A percentile compares a stretch with the other conserved stretches of the same genome.
Conservation (phyloP, 2,797 vertebrate species). For the Ctenopoma kingsleyae region DNA sequence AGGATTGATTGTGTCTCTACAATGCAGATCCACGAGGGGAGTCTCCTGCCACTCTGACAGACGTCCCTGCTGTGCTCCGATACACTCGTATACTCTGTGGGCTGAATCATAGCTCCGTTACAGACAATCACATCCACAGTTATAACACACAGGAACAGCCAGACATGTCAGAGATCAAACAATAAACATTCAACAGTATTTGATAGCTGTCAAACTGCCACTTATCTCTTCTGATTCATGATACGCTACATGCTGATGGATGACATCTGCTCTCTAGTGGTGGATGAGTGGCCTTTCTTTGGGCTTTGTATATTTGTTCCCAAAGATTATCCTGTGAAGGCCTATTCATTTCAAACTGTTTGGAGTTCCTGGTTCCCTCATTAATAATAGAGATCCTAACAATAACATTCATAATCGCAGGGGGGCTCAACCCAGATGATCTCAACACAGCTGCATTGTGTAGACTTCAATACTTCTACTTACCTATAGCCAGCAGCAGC, state of each 20-base stretch:
- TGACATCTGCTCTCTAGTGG: slow-evolving; percentile 57
- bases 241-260: not conserved
- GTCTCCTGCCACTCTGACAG: slow-evolving; percentile 64
- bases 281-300: not conserved
- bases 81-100: slow-evolving; percentile 57
- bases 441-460: accelerated
- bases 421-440: no score
- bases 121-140: not conserved
- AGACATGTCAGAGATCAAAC: not conserved
- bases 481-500: slow-evolving; percentile 79
- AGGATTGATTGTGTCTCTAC: not conserved
- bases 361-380: not conserved
- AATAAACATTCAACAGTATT: slow-evolving; percentile 3
- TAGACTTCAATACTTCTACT: not conserved
- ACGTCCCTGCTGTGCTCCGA: slow-evolving; percentile 38
- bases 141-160: not conserved
- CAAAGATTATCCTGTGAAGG: not conserved
- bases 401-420: not conserved
- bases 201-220: not conserved
- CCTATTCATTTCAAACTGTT: not conserved
- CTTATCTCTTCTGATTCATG: not conserved
- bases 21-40: slow-evolving; percentile 8
- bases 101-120: slow-evolving; percentile 59
- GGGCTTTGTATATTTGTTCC: not conserved
- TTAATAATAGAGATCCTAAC: no score